Base-by-base conservation (phyloP, 2,888 invertebrate species). In the Prenolepis imparis region DNA sequence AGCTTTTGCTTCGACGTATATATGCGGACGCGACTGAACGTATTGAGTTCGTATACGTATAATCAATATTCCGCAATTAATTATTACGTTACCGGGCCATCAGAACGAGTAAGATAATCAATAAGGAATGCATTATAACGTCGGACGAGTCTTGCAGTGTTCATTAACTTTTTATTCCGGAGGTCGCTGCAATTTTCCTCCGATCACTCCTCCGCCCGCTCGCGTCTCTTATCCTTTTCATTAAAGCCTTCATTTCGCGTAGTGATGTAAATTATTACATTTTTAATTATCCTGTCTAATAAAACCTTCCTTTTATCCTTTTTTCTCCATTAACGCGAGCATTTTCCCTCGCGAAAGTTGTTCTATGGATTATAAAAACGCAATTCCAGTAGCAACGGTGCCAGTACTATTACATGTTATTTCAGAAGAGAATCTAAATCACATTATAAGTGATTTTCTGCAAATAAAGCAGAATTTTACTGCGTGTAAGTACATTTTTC, bases 201-300 rank as follows among this genome's bases (percentile, higher is more conserved):
- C 59, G 59, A 72, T 80, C 78, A 36, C 44, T 72, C 59, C n/a
- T 11, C 74, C 73, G 57, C 32, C 59, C 78, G 59, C 73, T 73
- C 74, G 73, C 73, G 73, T 73, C 78, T 80, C 78, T 80, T 80
- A 80, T 80, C 78, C 78, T 80, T 80, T 80, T 80, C 78, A 80
- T 80, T 80, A 80, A 80, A 80, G 73, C 78, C 78, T 80, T 80
- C 78, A 72, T 80, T 80, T 72, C 78, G 73, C 78, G 78, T 72
- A 80, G 78, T 80, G 78, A 80, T 80, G 78, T 80, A 80, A 80
- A 80, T 80, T 80, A 80, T 80, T 80, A 80, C 78, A 80, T 80
- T 80, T 80, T 80, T 80, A 80, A 80, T 80, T 80, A 80, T 80
- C 78, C 73, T 59, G 74, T 72, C 78, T 80, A 80, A 80, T 80